Evolutionary conservation across 1,140 invertebrate genomes (phyloP), one percentile per base, ranked within the genome.

Genomic region (Conus ventricosus): DNA sequence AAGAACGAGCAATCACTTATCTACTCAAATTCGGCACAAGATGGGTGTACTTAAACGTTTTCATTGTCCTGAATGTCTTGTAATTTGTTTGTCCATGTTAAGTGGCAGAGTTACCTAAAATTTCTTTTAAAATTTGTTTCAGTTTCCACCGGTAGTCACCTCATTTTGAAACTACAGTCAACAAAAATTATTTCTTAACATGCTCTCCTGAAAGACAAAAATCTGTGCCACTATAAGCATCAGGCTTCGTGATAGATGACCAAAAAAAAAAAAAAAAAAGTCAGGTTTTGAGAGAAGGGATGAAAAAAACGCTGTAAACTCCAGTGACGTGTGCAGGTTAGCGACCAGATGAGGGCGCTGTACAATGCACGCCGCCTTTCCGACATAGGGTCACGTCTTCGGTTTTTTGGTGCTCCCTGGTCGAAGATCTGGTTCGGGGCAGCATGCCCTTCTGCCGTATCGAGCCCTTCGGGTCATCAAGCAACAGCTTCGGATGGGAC

Each of bases 401-500:
- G 85, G 13, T 87, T 75, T 51, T 27, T 87, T 87, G 0, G 54
- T 87, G 85, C 53, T 78, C 85, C 20, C 6, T 87, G 53, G 53
- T 87, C 5, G 54, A 78, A 27, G 85, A 87, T 27, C n/a, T 87
- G 71, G 20, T 87, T 5, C 71, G 85, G 15, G 57, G 20, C 75
- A 87, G 51, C 53, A 17, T 87, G 20, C 85, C 85, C 13, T 75
- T 75, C 75, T 87, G 85, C 54, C 71, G 85, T 25, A 27, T 87
- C 13, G 85, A 87, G 71, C 85, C 85, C 51, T 87, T 78, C 80
- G 85, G 85, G 27, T 87, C 85, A 25, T 78, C 71, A 5, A 87
- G 85, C 75, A 87, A 87, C 54, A 54, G 85, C 54, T 87, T 87
- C 57, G 85, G 85, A n/a, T 87, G 85, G 85, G 71, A 80, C 39